Evolutionary conservation across 2,113 vertebrate genomes (phyloP).

Genomic region (Carassius auratus): DNA sequence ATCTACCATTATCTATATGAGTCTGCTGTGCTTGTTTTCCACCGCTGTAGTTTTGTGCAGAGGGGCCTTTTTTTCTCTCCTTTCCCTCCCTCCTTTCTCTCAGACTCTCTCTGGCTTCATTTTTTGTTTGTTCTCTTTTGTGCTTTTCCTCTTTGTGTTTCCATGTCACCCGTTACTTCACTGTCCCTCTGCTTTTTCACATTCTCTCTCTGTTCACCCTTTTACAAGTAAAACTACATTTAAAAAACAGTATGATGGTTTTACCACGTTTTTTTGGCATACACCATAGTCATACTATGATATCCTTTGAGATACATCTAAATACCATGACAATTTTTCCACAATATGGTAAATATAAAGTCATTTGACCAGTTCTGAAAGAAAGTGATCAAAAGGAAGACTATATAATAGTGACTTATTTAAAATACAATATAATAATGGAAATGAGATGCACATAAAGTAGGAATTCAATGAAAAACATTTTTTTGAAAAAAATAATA

Average conservation of each 20-base stretch:
- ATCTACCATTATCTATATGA: conserved; percentile 80
- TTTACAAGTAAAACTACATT: not conserved
- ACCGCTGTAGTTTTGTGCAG: conserved; percentile 63
- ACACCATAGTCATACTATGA: not conserved
- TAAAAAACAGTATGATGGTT: not conserved
- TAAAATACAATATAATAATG: not conserved
- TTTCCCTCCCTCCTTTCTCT: conserved; percentile 12
- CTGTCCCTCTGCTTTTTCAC: conserved; percentile 7
- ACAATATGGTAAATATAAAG: too few relatives aligned
- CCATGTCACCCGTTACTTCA: not conserved
- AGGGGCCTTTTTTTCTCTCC: conserved; percentile 13
- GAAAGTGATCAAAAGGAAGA: not conserved
- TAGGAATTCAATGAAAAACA: not conserved
- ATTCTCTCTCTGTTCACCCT: not conserved
- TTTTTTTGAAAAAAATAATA: too few relatives aligned
- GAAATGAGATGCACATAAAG: not conserved
- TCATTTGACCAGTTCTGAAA: not conserved
- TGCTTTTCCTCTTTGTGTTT: not conserved
- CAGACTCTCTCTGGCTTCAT: not conserved
- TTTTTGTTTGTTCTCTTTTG: conserved; percentile 4
- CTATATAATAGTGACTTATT: not conserved
- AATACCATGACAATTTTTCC: not conserved
- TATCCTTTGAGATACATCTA: not conserved
- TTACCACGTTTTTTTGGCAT: not conserved
- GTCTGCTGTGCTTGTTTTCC: conserved; percentile 67